Base-by-base conservation (phyloP, 2,888 invertebrate genomes). In the Cremastobaeus sp. region DNA sequence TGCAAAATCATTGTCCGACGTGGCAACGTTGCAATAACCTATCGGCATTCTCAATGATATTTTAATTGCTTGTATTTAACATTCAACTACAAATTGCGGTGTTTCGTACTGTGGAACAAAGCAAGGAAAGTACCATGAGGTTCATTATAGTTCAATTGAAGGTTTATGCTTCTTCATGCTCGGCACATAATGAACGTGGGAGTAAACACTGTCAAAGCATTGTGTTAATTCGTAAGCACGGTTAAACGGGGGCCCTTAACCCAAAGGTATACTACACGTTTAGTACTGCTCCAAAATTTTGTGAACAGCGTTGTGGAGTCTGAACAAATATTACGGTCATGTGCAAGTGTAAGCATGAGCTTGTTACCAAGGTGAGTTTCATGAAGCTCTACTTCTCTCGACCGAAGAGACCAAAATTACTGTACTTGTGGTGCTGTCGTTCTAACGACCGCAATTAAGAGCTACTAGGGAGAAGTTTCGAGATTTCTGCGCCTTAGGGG, bases 281-380 rank as follows among this genome's bases (percentile, higher is more conserved):
- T 39, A 50, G 64, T 64, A 59, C 52, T 32, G 50, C 41, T 54
- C 54, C 39, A 30, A 54, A 69, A 69, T 74, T 69, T 59, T 39
- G 64, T 50, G 69, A 69, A 74, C 64, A 69, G 65, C 39, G 68
- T 45, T 64, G 50, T 32, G 59, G 41, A 64, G 30, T 59, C 48
- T 50, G 74, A 59, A 68, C 59, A 78, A 78, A 78, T 75, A 78
- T 76, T 73, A 75, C 65, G 73, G 78, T 66, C 74, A 74, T 76
- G 68, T 60, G 57, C 45, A 43, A 69, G 69, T 55, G 41, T 68
- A 59, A 59, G 74, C 59, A 59, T 25, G 35, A 74, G 59, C 69
- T 65, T 54, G 69, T 65, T 74, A 65, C 54, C 54, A 54, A 65
- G 45, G 54, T 48, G 69, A 65, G 52, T 76, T 73, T 76, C 57